phyloP scores from a whole-genome alignment of 2,888 invertebrate species.

The Mimumesa dahlbomi region DNA sequence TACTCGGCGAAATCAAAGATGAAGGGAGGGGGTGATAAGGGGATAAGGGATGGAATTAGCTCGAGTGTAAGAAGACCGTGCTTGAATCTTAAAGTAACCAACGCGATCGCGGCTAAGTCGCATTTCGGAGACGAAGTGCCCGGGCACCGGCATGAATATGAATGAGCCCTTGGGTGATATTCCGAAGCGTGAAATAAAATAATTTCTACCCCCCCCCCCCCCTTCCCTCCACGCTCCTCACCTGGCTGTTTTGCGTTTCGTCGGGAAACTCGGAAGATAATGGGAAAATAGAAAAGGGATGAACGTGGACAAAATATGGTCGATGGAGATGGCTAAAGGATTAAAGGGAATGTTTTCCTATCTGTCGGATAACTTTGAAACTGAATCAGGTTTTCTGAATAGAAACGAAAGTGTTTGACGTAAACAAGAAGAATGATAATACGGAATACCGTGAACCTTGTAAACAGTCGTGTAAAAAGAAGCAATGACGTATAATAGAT shows the following conservation, averaged over 20 bases:
- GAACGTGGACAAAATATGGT: not conserved
- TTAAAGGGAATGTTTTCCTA: no score
- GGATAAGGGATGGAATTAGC: conserved; percentile 52
- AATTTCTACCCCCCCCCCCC: conserved; percentile 63
- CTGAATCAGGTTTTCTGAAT: no score
- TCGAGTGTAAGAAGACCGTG: conserved; percentile 44
- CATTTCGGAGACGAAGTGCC: conserved; percentile 70
- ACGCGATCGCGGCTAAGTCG: conserved; percentile 54
- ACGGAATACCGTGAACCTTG: no score
- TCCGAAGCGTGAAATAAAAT: conserved; percentile 70
- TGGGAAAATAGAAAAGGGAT: conserved; percentile 1
- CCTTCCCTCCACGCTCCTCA: no score
- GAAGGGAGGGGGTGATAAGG: conserved; percentile 39
- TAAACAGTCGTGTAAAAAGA: no score
- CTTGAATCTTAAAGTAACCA: conserved; percentile 62
- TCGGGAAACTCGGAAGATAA: no score
- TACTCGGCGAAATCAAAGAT: conserved; percentile 23
- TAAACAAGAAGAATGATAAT: no score
- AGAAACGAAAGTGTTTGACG: no score
- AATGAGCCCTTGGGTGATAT: conserved; percentile 66
- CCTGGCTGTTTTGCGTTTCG: conserved; percentile 38
- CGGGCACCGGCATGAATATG: conserved; percentile 72
- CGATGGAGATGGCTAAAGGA: not conserved
- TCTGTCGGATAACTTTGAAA: no score
- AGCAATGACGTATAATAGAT: no score